Evolutionary conservation across 2,888 invertebrate genomes (phyloP).

Genomic region (Cosmia trapezina): DNA sequence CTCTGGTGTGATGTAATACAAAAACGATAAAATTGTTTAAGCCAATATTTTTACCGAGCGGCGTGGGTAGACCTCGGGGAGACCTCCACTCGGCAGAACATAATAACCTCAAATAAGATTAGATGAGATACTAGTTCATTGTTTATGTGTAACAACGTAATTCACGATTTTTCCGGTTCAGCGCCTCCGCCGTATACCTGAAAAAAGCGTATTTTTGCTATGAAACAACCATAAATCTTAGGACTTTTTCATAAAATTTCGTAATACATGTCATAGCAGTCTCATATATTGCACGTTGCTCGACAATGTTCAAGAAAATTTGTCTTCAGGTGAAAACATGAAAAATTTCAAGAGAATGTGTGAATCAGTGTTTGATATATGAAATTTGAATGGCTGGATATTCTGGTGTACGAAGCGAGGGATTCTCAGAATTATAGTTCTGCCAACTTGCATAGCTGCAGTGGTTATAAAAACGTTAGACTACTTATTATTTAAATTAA

Average conservation of each 20-base stretch:
- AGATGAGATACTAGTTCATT: constrained; percentile 58
- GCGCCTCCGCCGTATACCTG: constrained; percentile 37
- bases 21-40: constrained; percentile 48
- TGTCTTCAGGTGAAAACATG: constrained; percentile 65
- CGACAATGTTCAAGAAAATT: constrained; percentile 65
- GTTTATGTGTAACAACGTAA: constrained; percentile 56
- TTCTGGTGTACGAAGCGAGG: constrained; percentile 48
- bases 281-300: constrained; percentile 62
- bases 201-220: constrained; percentile 51
- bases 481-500: too few species aligned
- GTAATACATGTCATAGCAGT: constrained; percentile 65
- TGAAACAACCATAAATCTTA: constrained; percentile 65
- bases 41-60: constrained; percentile 48
- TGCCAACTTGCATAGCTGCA: constrained; percentile 33
- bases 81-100: constrained; percentile 42
- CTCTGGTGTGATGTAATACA: constrained; percentile 33
- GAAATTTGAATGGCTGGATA: constrained; percentile 71
- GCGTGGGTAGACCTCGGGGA: constrained; percentile 43
- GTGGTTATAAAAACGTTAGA: neutral
- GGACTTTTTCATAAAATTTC: constrained; percentile 63
- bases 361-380: constrained; percentile 69
- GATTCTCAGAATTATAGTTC: constrained; percentile 32
- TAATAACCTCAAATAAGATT: constrained; percentile 56
- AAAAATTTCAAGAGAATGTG: constrained; percentile 65
- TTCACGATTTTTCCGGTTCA: constrained; percentile 52